Conservation (phyloP, 37 sponge, comb jelly and placozoan genomes). For the Trichoplax adhaerens region DNA sequence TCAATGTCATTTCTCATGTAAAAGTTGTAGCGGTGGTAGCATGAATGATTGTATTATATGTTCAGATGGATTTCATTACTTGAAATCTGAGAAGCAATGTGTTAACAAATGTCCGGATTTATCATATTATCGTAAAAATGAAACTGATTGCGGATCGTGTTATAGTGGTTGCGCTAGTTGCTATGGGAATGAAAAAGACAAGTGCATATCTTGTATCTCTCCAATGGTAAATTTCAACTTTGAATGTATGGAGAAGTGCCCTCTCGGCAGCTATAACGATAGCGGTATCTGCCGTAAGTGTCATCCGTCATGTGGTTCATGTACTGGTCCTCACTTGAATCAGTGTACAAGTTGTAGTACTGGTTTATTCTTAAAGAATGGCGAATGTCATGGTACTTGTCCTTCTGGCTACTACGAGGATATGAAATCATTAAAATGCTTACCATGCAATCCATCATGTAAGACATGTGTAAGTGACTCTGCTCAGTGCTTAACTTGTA, state of each 20-base stretch:
- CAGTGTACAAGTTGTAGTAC: slow-evolving; percentile 6
- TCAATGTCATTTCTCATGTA: slow-evolving; percentile 2
- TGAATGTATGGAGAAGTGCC: slow-evolving; percentile 9
- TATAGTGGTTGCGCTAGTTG: slow-evolving; percentile 8
- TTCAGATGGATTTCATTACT: not conserved
- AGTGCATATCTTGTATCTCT: slow-evolving; percentile 4
- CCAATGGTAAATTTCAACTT: slow-evolving; percentile 8
- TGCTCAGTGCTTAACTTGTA: not conserved
- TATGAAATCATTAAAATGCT: not conserved
- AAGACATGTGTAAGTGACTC: slow-evolving; percentile 4
- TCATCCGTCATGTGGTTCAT: slow-evolving; percentile 2
- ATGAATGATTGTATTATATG: slow-evolving; percentile 1
- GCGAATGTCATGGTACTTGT: slow-evolving; percentile 2
- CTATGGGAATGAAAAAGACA: slow-evolving; percentile 4
- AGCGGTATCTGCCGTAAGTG: slow-evolving; percentile 2
- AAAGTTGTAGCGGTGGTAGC: slow-evolving; percentile 4
- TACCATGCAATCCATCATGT: slow-evolving; percentile 10
- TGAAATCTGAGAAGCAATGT: too few species aligned
- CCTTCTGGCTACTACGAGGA: slow-evolving; percentile 4
- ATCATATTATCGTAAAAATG: not conserved
- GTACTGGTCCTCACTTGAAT: not conserved
- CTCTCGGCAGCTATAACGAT: not conserved
- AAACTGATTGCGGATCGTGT: slow-evolving; percentile 7
- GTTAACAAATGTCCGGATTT: not conserved
- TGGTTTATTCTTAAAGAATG: not conserved